Evolutionary conservation across 2,113 vertebrate species (phyloP).

Genomic region (Caloenas nicobarica): DNA sequence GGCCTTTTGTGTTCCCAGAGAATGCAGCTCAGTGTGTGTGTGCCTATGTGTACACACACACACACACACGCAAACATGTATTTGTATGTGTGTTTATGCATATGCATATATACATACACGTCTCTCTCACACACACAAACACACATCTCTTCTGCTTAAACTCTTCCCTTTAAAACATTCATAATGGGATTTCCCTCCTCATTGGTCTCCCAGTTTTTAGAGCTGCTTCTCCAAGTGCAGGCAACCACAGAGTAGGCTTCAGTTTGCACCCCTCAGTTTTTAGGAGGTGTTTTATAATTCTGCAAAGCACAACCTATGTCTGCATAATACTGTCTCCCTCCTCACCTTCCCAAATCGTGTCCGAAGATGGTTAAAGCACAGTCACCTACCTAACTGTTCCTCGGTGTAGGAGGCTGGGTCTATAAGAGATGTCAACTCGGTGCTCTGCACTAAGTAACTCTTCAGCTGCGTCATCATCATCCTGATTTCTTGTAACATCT

Average conservation of each 20-base stretch:
- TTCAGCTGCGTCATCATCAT: conserved; percentile 98
- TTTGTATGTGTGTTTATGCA: not conserved
- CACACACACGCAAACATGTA: not conserved
- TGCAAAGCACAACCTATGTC: not conserved
- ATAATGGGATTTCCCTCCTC: not conserved
- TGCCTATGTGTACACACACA: not conserved
- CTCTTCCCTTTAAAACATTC: not conserved
- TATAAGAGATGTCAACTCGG: conserved; percentile 84
- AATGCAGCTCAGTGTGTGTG: not conserved
- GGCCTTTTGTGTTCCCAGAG: not conserved
- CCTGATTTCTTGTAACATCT: conserved; percentile 96
- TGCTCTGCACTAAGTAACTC: conserved; percentile 95
- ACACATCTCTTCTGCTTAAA: not conserved
- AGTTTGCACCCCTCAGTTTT: not conserved
- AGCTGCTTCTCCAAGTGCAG: not conserved
- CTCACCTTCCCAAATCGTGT: not conserved
- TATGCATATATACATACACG: not conserved
- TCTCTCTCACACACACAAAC: not conserved
- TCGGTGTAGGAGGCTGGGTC: conserved; percentile 79
- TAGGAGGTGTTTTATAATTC: not conserved
- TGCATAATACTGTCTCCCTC: not conserved
- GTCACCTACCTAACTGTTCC: conserved; percentile 82
- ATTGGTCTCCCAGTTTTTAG: not conserved
- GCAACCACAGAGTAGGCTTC: not conserved
- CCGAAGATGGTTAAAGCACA: not conserved